phyloP scores from a whole-genome alignment of 1,140 invertebrate species.

The Listronotus bonariensis region DNA sequence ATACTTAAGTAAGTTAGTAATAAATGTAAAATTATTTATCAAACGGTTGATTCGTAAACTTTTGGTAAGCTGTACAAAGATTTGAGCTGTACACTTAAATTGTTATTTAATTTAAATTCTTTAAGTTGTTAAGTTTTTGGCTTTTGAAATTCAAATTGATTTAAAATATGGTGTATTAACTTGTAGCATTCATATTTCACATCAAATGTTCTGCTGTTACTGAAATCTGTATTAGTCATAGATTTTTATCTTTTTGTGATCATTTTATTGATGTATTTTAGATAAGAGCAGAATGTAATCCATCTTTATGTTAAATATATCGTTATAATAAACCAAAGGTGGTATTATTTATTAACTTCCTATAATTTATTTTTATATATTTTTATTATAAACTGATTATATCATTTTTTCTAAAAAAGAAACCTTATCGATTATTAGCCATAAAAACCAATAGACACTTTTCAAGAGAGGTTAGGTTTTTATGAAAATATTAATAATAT shows the following conservation, averaged over 20 bases:
- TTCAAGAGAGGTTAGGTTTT: no score
- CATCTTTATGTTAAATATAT: constrained; percentile 54
- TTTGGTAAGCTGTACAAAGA: constrained; percentile 32
- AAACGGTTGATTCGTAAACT: constrained; percentile 20
- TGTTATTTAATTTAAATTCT: constrained; percentile 23
- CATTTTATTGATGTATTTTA: constrained; percentile 54
- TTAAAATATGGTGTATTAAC: constrained; percentile 17
- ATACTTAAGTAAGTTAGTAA: constrained; percentile 44
- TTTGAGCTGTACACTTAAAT: constrained; percentile 25
- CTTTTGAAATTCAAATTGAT: constrained; percentile 2
- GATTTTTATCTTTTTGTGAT: constrained; percentile 49
- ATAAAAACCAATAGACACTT: no score
- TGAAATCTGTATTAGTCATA: constrained; percentile 49
- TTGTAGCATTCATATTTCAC: constrained; percentile 45
- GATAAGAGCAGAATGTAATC: constrained; percentile 53
- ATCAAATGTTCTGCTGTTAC: constrained; percentile 49
- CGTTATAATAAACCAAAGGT: constrained; percentile 46
- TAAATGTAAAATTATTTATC: constrained; percentile 40
- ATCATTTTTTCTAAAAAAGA: no score
- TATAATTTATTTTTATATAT: no score
- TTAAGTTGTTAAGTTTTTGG: constrained; percentile 16
- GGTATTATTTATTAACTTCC: constrained; percentile 3
- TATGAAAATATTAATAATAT: no score
- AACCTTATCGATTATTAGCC: no score
- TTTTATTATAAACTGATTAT: no score